phyloP scores from a whole-genome alignment of 35 echinoderm and acorn worm genomes.

The Diadema setosum region DNA sequence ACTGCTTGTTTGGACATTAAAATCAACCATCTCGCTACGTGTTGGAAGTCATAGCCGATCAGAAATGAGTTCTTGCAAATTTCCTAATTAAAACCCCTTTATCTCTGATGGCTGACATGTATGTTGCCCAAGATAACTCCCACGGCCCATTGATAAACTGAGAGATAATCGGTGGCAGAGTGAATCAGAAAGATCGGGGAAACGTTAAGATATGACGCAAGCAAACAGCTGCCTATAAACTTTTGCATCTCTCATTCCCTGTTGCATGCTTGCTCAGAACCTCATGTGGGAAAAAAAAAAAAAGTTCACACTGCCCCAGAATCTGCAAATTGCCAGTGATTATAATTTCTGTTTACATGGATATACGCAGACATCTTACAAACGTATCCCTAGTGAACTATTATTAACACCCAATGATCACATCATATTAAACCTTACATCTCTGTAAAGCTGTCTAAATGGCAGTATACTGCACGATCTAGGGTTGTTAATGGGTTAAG shows the following conservation, averaged over 20 bases:
- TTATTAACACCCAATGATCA: constrained; percentile 3
- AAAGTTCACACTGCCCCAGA: no score
- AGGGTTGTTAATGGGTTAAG: not conserved
- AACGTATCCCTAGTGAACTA: not conserved
- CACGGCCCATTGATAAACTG: not conserved
- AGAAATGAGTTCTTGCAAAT: constrained; percentile 7
- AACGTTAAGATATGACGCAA: not conserved
- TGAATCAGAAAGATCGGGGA: not conserved
- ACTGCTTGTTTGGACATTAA: no score
- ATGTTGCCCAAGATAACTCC: not conserved
- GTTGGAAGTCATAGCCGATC: no score
- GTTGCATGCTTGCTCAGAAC: no score
- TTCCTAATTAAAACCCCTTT: not conserved
- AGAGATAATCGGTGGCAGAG: not conserved
- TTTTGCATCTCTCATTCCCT: no score
- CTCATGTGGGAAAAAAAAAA: no score
- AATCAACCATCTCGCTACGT: no score
- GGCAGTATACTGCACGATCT: not conserved
- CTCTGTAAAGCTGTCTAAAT: no score
- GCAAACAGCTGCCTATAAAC: not conserved
- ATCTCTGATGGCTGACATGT: not conserved
- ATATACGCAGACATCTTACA: not conserved
- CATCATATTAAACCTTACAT: not conserved
- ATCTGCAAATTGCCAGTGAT: not conserved
- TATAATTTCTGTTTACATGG: not conserved